Evolutionary conservation across 2,113 vertebrate species (phyloP).

Genomic region (Stigmatopora nigra): DNA sequence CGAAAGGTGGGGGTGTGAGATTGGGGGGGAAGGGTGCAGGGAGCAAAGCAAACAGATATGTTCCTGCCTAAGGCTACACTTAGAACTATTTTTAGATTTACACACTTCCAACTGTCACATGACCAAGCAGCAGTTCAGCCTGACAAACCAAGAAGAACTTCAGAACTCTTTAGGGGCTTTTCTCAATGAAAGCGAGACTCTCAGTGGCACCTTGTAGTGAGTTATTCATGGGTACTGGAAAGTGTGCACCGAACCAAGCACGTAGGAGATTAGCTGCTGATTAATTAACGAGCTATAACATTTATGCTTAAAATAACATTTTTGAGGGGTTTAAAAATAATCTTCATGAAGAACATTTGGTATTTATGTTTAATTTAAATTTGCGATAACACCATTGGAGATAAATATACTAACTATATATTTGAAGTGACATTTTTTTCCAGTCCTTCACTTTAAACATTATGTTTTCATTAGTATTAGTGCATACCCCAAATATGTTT

Average conservation of each 20-base stretch:
- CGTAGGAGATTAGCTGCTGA: background rate
- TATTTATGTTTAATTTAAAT: too few species aligned
- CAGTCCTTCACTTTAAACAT: too few species aligned
- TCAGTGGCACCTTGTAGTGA: background rate
- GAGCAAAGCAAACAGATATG: conserved; percentile 28
- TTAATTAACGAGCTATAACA: background rate
- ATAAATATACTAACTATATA: too few species aligned
- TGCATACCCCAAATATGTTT: too few species aligned
- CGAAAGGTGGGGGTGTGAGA: conserved; percentile 12
- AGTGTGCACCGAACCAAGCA: background rate
- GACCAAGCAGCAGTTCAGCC: conserved; percentile 12
- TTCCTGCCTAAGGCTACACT: conserved; percentile 33
- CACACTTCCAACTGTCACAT: conserved; percentile 8
- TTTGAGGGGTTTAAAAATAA: background rate
- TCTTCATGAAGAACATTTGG: too few species aligned
- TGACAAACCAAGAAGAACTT: conserved; percentile 18
- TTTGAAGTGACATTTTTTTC: too few species aligned
- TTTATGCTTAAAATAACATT: background rate
- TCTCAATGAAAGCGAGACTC: conserved; percentile 18
- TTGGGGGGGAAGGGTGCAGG: conserved; percentile 9
- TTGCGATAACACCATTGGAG: too few species aligned
- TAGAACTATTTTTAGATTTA: conserved; percentile 12
- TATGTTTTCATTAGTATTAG: too few species aligned
- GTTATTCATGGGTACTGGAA: background rate
- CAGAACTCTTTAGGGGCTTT: conserved; percentile 19